phyloP scores from a whole-genome alignment of 2,888 invertebrate species.

The Silvanus unidentatus region DNA sequence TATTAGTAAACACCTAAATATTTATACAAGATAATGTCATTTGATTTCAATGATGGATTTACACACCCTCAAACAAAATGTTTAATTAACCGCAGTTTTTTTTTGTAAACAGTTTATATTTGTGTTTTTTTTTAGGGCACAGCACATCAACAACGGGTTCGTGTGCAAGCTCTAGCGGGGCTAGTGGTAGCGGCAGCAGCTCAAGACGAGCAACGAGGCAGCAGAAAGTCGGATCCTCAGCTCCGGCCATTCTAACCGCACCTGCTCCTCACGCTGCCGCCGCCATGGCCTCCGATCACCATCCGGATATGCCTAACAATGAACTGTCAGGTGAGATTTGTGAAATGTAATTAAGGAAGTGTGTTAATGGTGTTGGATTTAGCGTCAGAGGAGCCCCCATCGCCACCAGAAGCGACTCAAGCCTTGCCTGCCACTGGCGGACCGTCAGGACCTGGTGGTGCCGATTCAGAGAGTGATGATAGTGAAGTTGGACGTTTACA shows the following conservation, averaged over 20 bases:
- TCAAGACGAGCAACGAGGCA: slow-evolving; percentile 43
- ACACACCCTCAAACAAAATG: too few relatives aligned
- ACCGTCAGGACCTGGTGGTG: slow-evolving; percentile 43
- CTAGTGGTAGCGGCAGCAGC: slow-evolving; percentile 44
- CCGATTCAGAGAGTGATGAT: slow-evolving; percentile 78
- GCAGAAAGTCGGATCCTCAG: slow-evolving; percentile 43
- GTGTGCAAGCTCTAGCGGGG: slow-evolving; percentile 56
- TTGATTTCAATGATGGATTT: too few relatives aligned
- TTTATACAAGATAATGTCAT: background rate
- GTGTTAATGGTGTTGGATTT: background rate
- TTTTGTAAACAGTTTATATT: too few relatives aligned
- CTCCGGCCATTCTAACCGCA: slow-evolving; percentile 29
- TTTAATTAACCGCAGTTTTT: too few relatives aligned
- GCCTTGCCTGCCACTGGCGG: slow-evolving; percentile 40
- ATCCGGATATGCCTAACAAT: slow-evolving; percentile 42
- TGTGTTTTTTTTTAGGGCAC: slow-evolving; percentile 38
- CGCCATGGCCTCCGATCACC: slow-evolving; percentile 33
- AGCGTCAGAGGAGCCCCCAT: slow-evolving; percentile 43
- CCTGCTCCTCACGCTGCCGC: slow-evolving; percentile 27
- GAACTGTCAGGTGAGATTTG: slow-evolving; percentile 41
- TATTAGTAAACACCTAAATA: too few relatives aligned
- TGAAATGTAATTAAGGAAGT: slow-evolving; percentile 6
- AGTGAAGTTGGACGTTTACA: slow-evolving; percentile 93
- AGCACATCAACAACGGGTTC: slow-evolving; percentile 56
- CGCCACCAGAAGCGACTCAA: slow-evolving; percentile 44